Evolutionary conservation across 2,888 invertebrate species (phyloP), one percentile per base, ranked within the genome.

Genomic region (Apodemia hepburni): DNA sequence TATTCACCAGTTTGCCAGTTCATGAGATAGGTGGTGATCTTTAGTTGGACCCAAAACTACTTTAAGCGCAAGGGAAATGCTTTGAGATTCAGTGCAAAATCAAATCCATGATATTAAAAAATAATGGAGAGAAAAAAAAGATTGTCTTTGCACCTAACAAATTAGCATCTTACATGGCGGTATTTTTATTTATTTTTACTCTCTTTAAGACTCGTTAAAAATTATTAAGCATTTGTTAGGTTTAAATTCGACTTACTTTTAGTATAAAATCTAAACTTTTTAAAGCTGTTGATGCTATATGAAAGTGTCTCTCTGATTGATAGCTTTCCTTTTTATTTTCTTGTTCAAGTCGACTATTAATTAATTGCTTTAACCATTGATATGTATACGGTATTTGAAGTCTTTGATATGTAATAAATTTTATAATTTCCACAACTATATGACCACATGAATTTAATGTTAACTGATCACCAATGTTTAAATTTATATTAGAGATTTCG

Each of bases 391-490:
- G 92, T 73, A 92, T 92, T 77, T 92, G 93, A 51, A 92, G 78
- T 75, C 92, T 92, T 76, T 93, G 93, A 80, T 93, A 93, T 0
- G 89, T 80, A 57, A 93, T 78, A 70, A 92, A 92, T 76, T 93
- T 93, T 57, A 93, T 80, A 66, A 94, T 73, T 80, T 93, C 93
- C 29, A 90, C 92, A 59, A 94, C 81, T 59, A 93, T 78, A 67
- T 92, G 87, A 5, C 93, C 92, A 78, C 93, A 93, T 18, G 93
- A 91, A 74, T 90, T 85, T 45, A 92, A 84, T 45, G 93, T 93
- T 70, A 93, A 74, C 72, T 92, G 84, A 71, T 93, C 92, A 57
- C 88, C 88, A 65, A 93, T 84, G 60, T 84, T 80, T 68, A 93
- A 75, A 68, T 86, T 75, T 47, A 87, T 70, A 38, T 65, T 68